A percentile compares a stretch with the other conserved stretches of the same genome.
phyloP scores from a whole-genome alignment of 2,113 vertebrate species.

The Osmerus eperlanus region DNA sequence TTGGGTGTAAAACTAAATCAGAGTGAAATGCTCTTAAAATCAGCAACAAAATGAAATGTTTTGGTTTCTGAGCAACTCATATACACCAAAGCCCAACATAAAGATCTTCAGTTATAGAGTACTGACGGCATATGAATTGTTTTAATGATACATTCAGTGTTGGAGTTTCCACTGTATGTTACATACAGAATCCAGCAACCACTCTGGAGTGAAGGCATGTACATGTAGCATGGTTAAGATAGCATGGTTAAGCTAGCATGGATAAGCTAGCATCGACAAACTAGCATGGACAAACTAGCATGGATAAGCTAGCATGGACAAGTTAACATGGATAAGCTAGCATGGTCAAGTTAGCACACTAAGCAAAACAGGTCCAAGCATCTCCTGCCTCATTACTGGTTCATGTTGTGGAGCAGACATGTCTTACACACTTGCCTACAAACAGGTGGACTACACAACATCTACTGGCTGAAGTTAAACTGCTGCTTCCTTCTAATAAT shows the following conservation, averaged over 20 bases:
- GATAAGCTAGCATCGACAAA: slow-evolving; percentile 57
- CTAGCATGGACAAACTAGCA: too few relatives aligned
- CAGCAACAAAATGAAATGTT: slow-evolving; percentile 34
- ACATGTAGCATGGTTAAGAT: slow-evolving; percentile 68
- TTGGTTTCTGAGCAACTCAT: slow-evolving; percentile 52
- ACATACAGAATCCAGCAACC: slow-evolving; percentile 64
- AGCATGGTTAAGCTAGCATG: slow-evolving; percentile 50
- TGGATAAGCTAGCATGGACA: too few relatives aligned
- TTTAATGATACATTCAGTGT: slow-evolving; percentile 48
- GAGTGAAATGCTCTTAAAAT: slow-evolving; percentile 51
- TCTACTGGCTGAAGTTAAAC: too few relatives aligned
- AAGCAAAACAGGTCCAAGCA: background rate
- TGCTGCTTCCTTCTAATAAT: background rate
- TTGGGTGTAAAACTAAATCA: slow-evolving; percentile 1
- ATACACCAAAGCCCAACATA: slow-evolving; percentile 31
- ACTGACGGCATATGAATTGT: slow-evolving; percentile 62
- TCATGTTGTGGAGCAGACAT: too few relatives aligned
- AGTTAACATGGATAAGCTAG: slow-evolving; percentile 46
- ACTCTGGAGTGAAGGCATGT: slow-evolving; percentile 54
- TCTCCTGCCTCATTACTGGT: too few relatives aligned
- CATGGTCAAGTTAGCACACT: slow-evolving; percentile 44
- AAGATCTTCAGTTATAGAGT: slow-evolving; percentile 17
- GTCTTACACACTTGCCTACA: too few relatives aligned
- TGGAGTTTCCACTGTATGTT: slow-evolving; percentile 65
- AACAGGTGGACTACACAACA: too few relatives aligned